phyloP scores from a whole-genome alignment of 2,797 vertebrate genomes.

The Psittacula derbiana region DNA sequence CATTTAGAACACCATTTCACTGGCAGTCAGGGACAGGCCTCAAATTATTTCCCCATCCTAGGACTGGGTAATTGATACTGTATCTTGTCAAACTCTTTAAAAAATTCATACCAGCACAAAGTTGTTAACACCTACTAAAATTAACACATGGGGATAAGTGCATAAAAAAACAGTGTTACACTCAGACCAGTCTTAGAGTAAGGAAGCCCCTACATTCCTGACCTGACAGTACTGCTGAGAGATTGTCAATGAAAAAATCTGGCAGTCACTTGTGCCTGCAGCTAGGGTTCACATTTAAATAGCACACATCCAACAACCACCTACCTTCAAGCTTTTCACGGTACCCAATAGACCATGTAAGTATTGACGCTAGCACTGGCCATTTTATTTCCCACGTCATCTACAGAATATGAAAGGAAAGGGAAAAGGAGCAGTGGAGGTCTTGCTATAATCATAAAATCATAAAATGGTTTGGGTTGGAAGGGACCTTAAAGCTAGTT shows the following conservation, averaged over 20 bases:
- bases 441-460: background rate
- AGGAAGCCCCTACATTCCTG: background rate
- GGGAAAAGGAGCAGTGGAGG: background rate
- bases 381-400: background rate
- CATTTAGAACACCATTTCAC: background rate
- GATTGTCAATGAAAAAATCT: background rate
- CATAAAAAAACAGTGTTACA: background rate
- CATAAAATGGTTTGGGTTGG: background rate
- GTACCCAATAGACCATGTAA: background rate
- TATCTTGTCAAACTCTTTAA: background rate
- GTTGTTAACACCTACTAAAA: background rate
- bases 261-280: background rate
- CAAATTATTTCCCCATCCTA: background rate
- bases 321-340: background rate
- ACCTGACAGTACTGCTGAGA: background rate
- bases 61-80: background rate
- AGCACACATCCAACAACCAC: background rate
- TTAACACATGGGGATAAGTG: background rate
- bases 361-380: fast-evolving
- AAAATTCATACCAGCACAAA: background rate
- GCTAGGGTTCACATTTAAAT: background rate
- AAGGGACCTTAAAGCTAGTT: background rate
- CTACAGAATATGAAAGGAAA: background rate
- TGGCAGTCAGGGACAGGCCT: background rate
- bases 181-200: background rate